Evolutionary conservation across 2,888 invertebrate species (phyloP), one percentile per base, ranked within the genome.

Genomic region (Pardosa pseudoannulata): DNA sequence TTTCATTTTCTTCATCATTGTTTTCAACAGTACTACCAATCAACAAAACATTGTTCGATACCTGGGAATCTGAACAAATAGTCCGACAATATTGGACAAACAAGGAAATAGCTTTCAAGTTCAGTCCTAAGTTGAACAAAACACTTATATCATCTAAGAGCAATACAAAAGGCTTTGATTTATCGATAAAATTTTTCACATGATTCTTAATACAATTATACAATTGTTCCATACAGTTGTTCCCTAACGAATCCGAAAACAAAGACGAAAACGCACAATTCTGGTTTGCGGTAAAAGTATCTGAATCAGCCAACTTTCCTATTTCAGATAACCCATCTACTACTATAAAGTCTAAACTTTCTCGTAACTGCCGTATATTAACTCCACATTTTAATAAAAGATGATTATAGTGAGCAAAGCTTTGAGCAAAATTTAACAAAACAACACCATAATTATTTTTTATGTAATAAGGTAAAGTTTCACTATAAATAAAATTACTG

Each of bases 101-200:
- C 13, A 27, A n/a, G 6, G 67, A 62, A 23, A 86, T 41, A 5
- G 71, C 39, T 41, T 31, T 50, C 13, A 79, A 31, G 67, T 67
- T 29, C 9, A 74, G n/a, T 28, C 86, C 79, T 11, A 79, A 64
- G 28, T 74, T 74, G 28, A 68, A 46, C 1, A 79, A 64, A 9
- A 73, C 29, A 62, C 41, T 86, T 23, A 86, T 86, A 64, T 86
- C 86, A 64, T 86, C 86, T 19, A 86, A 74, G 13, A 86, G 29
- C 16, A 83, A 11, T 19, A 86, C 6, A 75, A 70, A 74, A 0
- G 41, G 68, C 27, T 79, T 85, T 16, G 31, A 56, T 39, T 41
- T 16, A 2, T 41, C 46, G 13, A n/a, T 32, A 5, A 65, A 16
- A 13, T 28, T 68, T 50, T 78, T 41, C 29, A 79, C 23, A 13